phyloP scores from a whole-genome alignment of 2,113 vertebrate genomes.

The Cinclus mexicanus region DNA sequence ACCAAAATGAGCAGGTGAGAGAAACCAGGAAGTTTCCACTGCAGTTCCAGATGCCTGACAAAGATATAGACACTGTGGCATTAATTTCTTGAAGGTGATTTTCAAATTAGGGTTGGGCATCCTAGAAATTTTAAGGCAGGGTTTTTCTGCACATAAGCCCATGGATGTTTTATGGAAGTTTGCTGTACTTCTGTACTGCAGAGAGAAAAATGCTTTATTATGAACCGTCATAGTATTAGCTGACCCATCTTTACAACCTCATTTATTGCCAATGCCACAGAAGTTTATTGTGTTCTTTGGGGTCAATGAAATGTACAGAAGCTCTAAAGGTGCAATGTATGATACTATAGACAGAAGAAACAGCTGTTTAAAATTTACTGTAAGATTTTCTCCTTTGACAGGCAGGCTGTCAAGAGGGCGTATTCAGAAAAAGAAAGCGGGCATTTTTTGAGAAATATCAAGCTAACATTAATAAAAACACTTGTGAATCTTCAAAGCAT shows the following conservation, averaged over 20 bases:
- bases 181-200: background rate
- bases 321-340: background rate
- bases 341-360: background rate
- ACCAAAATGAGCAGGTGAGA: background rate
- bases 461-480: background rate
- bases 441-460: background rate
- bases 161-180: background rate
- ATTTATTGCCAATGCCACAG: background rate
- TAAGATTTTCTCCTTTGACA: background rate
- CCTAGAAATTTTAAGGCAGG: background rate
- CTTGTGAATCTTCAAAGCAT: background rate
- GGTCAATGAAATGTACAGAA: background rate
- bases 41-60: background rate
- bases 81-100: background rate
- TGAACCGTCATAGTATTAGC: background rate
- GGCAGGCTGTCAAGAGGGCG: rapidly evolving
- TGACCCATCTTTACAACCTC: background rate
- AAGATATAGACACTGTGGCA: too few relatives aligned
- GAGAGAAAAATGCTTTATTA: background rate
- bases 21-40: background rate
- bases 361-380: background rate
- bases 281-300: background rate
- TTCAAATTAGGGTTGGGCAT: background rate
- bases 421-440: background rate
- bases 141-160: background rate